Base-by-base conservation (phyloP, 2,888 invertebrate genomes). In the Junonia oenone region DNA sequence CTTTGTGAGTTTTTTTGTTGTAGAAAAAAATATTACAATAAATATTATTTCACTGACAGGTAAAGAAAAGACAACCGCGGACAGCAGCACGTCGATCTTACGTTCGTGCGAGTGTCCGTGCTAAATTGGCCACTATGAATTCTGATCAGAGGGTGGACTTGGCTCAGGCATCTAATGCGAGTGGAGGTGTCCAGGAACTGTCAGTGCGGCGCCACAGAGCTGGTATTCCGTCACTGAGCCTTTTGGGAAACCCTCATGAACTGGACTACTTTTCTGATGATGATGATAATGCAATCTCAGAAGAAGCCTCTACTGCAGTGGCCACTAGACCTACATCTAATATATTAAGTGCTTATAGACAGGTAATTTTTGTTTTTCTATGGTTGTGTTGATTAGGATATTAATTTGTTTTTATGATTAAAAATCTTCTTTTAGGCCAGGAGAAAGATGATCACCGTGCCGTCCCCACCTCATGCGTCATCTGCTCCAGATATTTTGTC, bases 241-340 rank as follows among this genome's bases (percentile, higher is more conserved):
- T 96, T 29, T 94, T 95, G 71, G 96, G 95, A 8, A 82, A 88
- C 63, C 84, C 91, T 46, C 91, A 95, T 69, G 92, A 93, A 61
- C 84, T 97, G 50, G 94, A 95, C 63, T 95, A 94, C 75, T 94
- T 94, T 76, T 86, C 91, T 0, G 92, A 91, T 47, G 91, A 91
- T 48, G 92, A 92, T 22, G 88, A 87, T 47, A 62, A 52, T 43
- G 75, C 66, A 48, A 67, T 57, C 29, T 72, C 75, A 1, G 78
- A 74, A 55, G 68, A 73, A 40, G 79, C 77, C 52, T 73, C 82
- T 59, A 73, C 83, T 35, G 83, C 90, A 13, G 75, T 89, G 43
- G 87, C 91, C 14, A 72, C 72, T 15, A 73, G 91, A 17, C 84
- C 92, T 9, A 76, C 86, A n/a, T 78, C 91, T 1, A 83, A 76